Conservation (phyloP, 2,888 invertebrate genomes). For the Macrophya alboannulata region DNA sequence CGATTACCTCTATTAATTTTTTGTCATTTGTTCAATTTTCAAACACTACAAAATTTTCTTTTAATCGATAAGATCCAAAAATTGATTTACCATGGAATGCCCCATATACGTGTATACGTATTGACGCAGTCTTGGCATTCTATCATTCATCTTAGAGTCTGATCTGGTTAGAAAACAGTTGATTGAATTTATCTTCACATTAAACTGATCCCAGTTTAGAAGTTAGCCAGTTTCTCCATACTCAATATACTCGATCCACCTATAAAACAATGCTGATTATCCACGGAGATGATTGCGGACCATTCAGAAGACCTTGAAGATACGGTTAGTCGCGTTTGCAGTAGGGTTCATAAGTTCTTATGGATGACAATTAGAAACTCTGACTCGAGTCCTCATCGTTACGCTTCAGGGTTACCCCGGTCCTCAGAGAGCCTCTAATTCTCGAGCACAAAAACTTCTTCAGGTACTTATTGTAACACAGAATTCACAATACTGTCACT, state of each 20-base stretch:
- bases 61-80: no score
- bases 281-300: constrained; percentile 29
- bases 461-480: not conserved
- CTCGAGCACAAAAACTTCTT: not conserved
- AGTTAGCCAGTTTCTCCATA: constrained; percentile 13
- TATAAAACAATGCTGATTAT: constrained; percentile 38
- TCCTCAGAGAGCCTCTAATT: not conserved
- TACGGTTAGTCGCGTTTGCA: constrained; percentile 14
- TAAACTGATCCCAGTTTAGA: not conserved
- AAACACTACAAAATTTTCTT: no score
- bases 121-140: not conserved
- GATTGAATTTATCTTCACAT: constrained; percentile 30
- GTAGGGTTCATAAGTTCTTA: constrained; percentile 13
- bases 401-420: constrained; percentile 16
- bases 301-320: constrained; percentile 31
- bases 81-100: no score
- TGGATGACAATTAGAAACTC: constrained; percentile 25
- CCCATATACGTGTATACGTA: no score
- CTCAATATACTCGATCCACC: constrained; percentile 18
- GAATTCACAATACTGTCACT: not conserved
- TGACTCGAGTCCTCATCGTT: not conserved
- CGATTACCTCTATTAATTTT: no score
- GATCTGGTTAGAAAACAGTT: constrained; percentile 32
- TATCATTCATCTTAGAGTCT: not conserved
- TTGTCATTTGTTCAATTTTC: not conserved